Evolutionary conservation across 1,140 invertebrate species (phyloP).

Genomic region (Leptinotarsa undecemlineata): DNA sequence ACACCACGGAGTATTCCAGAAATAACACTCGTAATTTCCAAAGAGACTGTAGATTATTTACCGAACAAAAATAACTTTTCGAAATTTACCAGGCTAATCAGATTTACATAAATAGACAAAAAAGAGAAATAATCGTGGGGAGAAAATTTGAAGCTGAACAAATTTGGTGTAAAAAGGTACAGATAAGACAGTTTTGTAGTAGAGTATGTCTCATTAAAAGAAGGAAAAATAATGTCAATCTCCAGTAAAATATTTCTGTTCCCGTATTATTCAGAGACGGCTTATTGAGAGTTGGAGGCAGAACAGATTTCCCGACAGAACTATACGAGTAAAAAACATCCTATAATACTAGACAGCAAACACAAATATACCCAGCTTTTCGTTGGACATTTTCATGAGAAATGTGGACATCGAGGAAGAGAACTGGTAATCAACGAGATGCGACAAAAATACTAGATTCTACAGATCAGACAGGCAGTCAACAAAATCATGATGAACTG

Average conservation of each 20-base stretch:
- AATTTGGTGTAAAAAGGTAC: not conserved
- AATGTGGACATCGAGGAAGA: not conserved
- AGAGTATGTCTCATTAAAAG: not conserved
- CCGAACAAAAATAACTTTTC: no score
- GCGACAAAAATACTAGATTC: not conserved
- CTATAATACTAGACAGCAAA: not conserved
- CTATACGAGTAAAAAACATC: not conserved
- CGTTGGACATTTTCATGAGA: no score
- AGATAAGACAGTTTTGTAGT: not conserved
- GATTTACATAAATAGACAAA: not conserved
- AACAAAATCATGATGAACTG: no score
- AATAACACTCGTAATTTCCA: not conserved
- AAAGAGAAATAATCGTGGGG: not conserved
- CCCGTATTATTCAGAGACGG: not conserved
- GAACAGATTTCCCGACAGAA: not conserved
- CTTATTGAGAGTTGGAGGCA: not conserved
- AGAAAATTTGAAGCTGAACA: not conserved
- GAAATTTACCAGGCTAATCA: no score
- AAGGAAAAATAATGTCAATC: not conserved
- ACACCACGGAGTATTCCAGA: not conserved
- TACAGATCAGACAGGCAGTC: no score
- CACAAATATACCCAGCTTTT: not conserved
- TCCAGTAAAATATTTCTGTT: not conserved
- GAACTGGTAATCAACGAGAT: not conserved
- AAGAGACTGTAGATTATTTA: no score